Evolutionary conservation across 2,113 vertebrate species (phyloP), one percentile per base, ranked within the genome.

Genomic region (Pollachius pollachius): DNA sequence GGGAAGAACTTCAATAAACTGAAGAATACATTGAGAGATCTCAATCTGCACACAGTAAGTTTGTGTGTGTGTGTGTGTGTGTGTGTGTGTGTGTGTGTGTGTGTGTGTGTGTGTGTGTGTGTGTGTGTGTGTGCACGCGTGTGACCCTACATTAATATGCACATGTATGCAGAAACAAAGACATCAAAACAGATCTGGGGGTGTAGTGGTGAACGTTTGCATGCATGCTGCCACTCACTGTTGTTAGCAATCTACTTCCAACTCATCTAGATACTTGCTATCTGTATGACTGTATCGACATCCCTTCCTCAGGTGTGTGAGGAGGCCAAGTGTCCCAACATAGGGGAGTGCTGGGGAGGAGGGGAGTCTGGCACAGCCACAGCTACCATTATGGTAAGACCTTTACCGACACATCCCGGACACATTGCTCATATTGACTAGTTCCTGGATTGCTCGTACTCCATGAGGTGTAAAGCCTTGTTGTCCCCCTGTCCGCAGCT

Each of bases 311-410:
- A 99, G 97, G 97, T 99, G 2, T 99, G 97, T 83, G 97, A 99
- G 84, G 97, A 99, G 87, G 96, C 97, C 12, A 93, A 95, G 52
- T 99, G 97, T 88, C 97, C 97, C 25, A 99, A 99, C 88, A 96
- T 99, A n/a, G 96, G 96, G 7, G 97, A 99, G 67, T 99, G 97
- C 64, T 99, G 97, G 97, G 97, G 97, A 74, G 97, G 96, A 16
- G 96, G 97, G 70, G 95, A 99, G 62, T 92, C 94, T 3, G 91
- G 94, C 41, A 99, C 97, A 0, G 95, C 97, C 0, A 99, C 97
- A 4, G 97, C 97, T 74, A 99, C 97, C 1, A 98, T 99, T 81
- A 99, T 99, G 97, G 97, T 98, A 75, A 92, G 92, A 67, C 23
- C 57, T 9, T n/a, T 25, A 17, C 9, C 59, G 13, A 7, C 54